Conservation (phyloP, 2,113 vertebrate genomes). For the Formicarius rufipectus region DNA sequence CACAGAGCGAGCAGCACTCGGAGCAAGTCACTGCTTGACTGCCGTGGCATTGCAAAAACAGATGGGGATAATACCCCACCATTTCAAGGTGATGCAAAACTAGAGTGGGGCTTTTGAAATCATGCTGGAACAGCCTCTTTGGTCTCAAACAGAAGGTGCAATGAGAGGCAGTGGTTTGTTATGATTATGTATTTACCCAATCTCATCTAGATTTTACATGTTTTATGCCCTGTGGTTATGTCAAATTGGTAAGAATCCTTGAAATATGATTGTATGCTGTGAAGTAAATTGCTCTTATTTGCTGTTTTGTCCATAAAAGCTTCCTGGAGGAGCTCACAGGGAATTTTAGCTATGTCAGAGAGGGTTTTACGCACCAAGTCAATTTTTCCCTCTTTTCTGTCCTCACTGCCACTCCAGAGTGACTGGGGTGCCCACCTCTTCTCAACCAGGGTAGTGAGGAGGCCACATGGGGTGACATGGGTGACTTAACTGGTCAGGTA, state of each 20-base stretch:
- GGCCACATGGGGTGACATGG: background rate
- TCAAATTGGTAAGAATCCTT: background rate
- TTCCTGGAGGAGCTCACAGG: background rate
- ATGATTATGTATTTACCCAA: background rate
- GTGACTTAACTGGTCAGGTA: background rate
- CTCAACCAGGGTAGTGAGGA: background rate
- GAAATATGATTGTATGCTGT: background rate
- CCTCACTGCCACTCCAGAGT: background rate
- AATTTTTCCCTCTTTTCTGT: background rate
- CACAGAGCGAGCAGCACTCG: background rate
- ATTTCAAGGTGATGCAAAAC: background rate
- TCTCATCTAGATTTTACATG: background rate
- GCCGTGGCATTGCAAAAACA: background rate
- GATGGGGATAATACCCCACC: background rate
- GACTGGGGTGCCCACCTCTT: background rate
- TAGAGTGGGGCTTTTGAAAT: background rate
- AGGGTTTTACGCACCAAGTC: background rate
- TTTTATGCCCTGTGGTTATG: background rate
- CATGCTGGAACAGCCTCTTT: background rate
- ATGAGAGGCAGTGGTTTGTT: background rate
- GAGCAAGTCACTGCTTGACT: slow-evolving; percentile 34
- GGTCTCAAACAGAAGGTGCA: background rate
- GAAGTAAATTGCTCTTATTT: slow-evolving; percentile 37
- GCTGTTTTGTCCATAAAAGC: background rate
- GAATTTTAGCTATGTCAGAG: background rate